Evolutionary conservation across 2,113 vertebrate genomes (phyloP).

Genomic region (Tetraodon nigroviridis): DNA sequence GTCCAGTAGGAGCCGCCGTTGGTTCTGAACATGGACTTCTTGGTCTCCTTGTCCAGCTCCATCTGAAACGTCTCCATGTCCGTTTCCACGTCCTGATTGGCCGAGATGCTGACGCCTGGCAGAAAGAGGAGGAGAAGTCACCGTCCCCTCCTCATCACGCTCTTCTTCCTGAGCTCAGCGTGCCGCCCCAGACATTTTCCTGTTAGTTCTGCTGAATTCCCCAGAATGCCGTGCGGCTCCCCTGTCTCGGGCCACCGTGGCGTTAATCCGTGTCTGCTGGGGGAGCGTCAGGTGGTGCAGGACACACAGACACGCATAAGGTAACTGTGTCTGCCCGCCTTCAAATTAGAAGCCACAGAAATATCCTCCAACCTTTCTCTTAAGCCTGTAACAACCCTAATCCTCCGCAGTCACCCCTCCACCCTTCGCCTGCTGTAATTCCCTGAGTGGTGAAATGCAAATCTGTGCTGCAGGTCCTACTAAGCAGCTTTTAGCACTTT

Average conservation of each 20-base stretch:
- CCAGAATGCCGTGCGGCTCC: no score
- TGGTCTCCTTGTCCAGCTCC: conserved; percentile 87
- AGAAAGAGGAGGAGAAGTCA: conserved; percentile 1
- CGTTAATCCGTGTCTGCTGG: conserved; percentile 32
- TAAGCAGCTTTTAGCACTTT: conserved; percentile 70
- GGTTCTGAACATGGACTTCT: conserved; percentile 88
- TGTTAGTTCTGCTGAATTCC: no score
- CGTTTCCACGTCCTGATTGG: conserved; percentile 93
- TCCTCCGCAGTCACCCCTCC: conserved; percentile 63
- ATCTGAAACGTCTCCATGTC: conserved; percentile 95
- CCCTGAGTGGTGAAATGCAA: conserved; percentile 71
- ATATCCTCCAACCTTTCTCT: conserved; percentile 71
- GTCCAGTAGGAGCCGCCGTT: conserved; percentile 91
- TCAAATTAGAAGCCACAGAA: conserved; percentile 71
- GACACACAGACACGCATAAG: conserved; percentile 49
- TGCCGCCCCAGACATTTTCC: no score
- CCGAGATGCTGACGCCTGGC: conserved; percentile 89
- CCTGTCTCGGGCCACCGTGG: no score
- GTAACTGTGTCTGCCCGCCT: conserved; percentile 61
- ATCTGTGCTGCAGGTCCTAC: conserved; percentile 64
- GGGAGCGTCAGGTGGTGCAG: conserved; percentile 32
- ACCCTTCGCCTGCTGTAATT: conserved; percentile 62
- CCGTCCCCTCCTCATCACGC: not conserved
- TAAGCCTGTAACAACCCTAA: conserved; percentile 77
- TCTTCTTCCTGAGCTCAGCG: no score